Conservation (phyloP, 2,888 invertebrate species). For the Scaptomyza polygonia region DNA sequence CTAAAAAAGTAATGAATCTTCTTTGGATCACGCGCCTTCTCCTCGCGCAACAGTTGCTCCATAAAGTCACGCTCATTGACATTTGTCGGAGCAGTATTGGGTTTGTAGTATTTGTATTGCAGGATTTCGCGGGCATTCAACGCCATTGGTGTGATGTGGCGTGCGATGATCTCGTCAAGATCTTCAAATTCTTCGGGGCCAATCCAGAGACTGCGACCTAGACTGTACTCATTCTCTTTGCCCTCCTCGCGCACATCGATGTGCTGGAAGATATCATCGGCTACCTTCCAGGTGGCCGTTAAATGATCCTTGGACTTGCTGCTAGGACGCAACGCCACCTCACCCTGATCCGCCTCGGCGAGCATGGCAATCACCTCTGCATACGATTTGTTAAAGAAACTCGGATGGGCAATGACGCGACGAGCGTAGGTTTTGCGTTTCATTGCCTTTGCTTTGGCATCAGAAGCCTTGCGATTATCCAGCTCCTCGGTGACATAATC, state of each 20-base stretch:
- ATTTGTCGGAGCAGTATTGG: conserved; percentile 89
- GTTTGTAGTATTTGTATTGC: conserved; percentile 94
- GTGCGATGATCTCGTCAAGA: conserved; percentile 98
- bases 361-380: conserved; percentile 96
- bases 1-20: conserved; percentile 95
- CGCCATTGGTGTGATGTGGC: conserved; percentile 98
- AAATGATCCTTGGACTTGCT: conserved; percentile 98
- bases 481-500: conserved; percentile 93
- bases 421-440: conserved; percentile 89
- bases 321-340: conserved; percentile 97
- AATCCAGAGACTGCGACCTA: conserved; percentile 95
- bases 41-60: conserved; percentile 94
- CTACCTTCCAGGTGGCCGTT: conserved; percentile 99
- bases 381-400: conserved; percentile 98
- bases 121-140: conserved; percentile 95
- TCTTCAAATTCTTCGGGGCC: conserved; percentile 98
- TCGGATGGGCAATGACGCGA: conserved; percentile 98
- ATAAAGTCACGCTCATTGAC: conserved; percentile 88
- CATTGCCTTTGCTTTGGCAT: conserved; percentile 86
- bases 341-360: conserved; percentile 97
- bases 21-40: conserved; percentile 93
- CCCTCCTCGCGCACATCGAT: conserved; percentile 98
- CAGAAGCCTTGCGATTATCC: conserved; percentile 91
- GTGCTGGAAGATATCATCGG: conserved; percentile 97
- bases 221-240: conserved; percentile 97